These are phyloP conservation scores for Drosophila pegasa DNA, from an alignment of 2,888 invertebrate genomes.

Conservation along the genomic window DNA sequence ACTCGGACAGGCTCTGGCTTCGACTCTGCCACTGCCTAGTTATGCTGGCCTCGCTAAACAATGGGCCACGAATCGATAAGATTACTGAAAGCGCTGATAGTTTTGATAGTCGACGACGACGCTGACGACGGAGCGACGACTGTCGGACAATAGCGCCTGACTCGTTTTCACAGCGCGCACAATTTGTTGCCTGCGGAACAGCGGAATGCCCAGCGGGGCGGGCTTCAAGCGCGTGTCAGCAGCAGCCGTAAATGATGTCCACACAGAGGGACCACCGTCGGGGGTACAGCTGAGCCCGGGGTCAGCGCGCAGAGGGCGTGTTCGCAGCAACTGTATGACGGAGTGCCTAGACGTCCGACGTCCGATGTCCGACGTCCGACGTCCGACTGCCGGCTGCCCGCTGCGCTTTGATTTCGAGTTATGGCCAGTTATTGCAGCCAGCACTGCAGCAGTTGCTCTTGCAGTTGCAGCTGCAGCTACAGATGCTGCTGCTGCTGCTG, in stretches of 20 bases:
- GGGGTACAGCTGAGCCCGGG: constrained; percentile 9
- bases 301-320: constrained; percentile 66
- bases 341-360: constrained; percentile 42
- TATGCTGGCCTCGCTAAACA: constrained; percentile 64
- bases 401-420: constrained; percentile 79
- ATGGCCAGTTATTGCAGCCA: constrained; percentile 70
- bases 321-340: constrained; percentile 61
- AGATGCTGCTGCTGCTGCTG: constrained; percentile 13
- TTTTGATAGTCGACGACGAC: constrained; percentile 30
- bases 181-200: constrained; percentile 55
- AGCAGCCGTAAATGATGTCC: constrained; percentile 74
- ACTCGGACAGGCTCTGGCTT: constrained; percentile 10
- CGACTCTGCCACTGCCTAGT: constrained; percentile 5
- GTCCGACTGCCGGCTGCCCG: constrained; percentile 42
- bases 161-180: constrained; percentile 27
- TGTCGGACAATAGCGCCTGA: constrained; percentile 28
- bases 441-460: constrained; percentile 34
- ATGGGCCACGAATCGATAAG: constrained; percentile 59
- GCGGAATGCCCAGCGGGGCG: constrained; percentile 61
- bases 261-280: constrained; percentile 42
- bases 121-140: constrained; percentile 20
- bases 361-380: not conserved
- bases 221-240: constrained; percentile 73
- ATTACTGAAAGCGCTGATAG: constrained; percentile 52
- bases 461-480: constrained; percentile 35